Conservation (phyloP, 2,888 invertebrate species). For the Archips crataeganus region DNA sequence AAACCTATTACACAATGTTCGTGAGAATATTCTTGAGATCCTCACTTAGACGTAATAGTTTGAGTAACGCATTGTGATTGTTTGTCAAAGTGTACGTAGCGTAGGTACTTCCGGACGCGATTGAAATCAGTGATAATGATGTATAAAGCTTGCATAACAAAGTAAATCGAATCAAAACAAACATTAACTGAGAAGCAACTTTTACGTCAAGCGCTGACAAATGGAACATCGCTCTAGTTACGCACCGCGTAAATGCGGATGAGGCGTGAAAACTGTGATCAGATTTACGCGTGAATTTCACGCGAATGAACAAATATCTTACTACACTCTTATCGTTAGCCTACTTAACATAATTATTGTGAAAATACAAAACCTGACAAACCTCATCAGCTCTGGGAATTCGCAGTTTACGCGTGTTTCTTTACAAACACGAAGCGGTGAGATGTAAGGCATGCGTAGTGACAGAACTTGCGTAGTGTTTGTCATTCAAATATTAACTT, state of each 20-base stretch:
- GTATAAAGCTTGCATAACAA: conserved; percentile 32
- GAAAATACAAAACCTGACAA: conserved; percentile 20
- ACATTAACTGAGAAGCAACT: background rate
- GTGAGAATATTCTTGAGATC: conserved; percentile 61
- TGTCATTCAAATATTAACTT: conserved; percentile 10
- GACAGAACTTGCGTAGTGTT: conserved; percentile 3
- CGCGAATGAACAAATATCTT: conserved; percentile 24
- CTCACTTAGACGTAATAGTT: conserved; percentile 55
- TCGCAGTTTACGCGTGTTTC: conserved; percentile 4
- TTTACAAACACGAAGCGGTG: background rate
- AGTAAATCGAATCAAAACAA: conserved; percentile 28
- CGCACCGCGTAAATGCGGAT: conserved; percentile 13
- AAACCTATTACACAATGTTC: conserved; percentile 57
- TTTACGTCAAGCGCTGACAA: conserved; percentile 20
- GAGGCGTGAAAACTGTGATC: conserved; percentile 6
- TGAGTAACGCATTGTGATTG: conserved; percentile 51
- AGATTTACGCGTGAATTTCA: conserved; percentile 27
- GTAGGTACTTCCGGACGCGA: conserved; percentile 41
- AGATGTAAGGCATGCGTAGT: background rate
- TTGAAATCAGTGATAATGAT: conserved; percentile 31
- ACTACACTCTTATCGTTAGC: conserved; percentile 33
- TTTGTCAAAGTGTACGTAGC: conserved; percentile 43
- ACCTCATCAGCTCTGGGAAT: conserved; percentile 21
- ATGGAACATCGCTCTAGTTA: background rate
- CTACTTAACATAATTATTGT: conserved; percentile 33